Evolutionary conservation across 2,888 invertebrate genomes (phyloP), one percentile per base, ranked within the genome.

Genomic region (Gastracanthus pulcherrimus): DNA sequence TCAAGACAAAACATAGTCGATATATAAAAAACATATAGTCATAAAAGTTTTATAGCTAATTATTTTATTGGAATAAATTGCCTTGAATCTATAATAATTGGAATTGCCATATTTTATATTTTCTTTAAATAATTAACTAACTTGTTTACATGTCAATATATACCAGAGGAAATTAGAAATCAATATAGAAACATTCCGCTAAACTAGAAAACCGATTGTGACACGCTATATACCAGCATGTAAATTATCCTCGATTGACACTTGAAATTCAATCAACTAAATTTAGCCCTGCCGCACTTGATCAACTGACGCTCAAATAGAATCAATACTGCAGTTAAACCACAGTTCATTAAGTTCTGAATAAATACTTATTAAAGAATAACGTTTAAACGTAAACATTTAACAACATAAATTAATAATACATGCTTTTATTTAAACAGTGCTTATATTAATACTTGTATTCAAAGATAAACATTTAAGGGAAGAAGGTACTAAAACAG

Each of bases 231-330:
- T 23, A 45, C 62, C 34, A 3, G 16, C 26, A 1, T 62, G 45
- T 62, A 62, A 62, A 74, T 74, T 74, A 74, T 74, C 19, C 23
- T 45, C 7, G 74, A 62, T 62, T 74, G 74, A 45, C 62, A 48
- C 38, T 62, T 48, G 45, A 62, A 62, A 74, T 62, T 74, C n/a
- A 74, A 74, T 74, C 62, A 74, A 74, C 38, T 31, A 74, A 60
- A 74, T 74, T 62, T 45, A 74, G 45, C 34, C 41, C 1, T 13
- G 58, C 19, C 0, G 55, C 38, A 38, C 71, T 58, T 26, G 71
- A 58, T 71, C 38, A 58, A 71, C 71, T 16, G 16, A 29, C n/a
- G 31, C 58, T 16, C 41, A 5, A 51, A 51, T 41, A 3, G 11
- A 7, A 26, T 71, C 23, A 16, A 58, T n/a, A 36, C 1, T 38